phyloP scores from a whole-genome alignment of 2,797 vertebrate species.

The Chaetodon trifasciatus region DNA sequence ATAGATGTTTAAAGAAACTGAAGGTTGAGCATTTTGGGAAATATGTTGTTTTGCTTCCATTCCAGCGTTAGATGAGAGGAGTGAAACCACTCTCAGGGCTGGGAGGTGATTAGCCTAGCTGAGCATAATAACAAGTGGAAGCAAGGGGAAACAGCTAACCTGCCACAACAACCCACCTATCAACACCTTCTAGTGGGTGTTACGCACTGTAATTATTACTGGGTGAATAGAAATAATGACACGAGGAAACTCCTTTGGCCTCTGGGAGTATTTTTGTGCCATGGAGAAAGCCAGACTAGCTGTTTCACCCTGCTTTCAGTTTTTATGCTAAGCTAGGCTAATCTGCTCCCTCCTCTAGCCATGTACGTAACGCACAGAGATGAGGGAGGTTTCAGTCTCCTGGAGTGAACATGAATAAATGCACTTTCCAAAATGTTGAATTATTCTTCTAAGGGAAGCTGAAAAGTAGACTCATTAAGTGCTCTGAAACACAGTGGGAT shows the following conservation, averaged over 20 bases:
- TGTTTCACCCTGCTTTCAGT: too few species aligned
- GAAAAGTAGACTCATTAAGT: too few species aligned
- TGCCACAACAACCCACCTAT: neutral
- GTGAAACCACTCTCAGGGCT: neutral
- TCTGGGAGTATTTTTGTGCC: neutral
- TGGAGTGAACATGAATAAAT: too few species aligned
- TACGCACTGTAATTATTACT: too few species aligned
- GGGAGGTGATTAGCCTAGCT: neutral
- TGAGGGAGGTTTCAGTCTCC: too few species aligned
- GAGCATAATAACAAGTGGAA: neutral
- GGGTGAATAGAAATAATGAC: neutral
- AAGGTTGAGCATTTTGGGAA: neutral
- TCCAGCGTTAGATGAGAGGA: neutral
- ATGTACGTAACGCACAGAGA: too few species aligned
- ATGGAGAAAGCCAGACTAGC: neutral
- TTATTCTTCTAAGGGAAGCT: too few species aligned
- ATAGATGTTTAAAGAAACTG: neutral
- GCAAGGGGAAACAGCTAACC: neutral
- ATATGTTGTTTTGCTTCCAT: neutral
- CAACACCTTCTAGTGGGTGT: neutral
- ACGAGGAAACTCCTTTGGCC: neutral
- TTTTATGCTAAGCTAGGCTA: neutral
- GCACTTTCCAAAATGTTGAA: too few species aligned
- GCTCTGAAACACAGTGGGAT: neutral
- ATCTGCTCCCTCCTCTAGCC: neutral